phyloP scores from a whole-genome alignment of 1,140 invertebrate genomes.

The Lutraria rhynchaena region DNA sequence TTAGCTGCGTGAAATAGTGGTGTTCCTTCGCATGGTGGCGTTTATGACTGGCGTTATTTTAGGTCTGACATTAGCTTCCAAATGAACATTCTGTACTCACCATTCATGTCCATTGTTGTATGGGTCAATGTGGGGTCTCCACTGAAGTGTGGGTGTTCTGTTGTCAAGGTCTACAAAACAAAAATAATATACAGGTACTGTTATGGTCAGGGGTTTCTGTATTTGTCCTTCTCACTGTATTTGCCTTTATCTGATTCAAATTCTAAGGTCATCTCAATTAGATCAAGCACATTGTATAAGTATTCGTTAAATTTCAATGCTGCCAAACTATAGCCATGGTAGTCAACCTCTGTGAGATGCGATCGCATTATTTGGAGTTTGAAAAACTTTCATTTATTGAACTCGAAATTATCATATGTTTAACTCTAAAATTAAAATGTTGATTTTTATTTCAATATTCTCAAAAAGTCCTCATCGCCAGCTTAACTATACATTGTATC shows the following conservation, averaged over 20 bases:
- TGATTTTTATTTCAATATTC: too few species aligned
- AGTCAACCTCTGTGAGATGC: not conserved
- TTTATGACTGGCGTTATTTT: too few species aligned
- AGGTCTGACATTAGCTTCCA: too few species aligned
- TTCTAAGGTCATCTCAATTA: not conserved
- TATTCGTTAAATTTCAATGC: not conserved
- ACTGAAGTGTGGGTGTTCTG: not conserved
- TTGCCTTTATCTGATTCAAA: not conserved
- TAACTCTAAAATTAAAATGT: not conserved
- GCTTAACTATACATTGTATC: too few species aligned
- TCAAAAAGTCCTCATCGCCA: too few species aligned
- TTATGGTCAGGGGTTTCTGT: not conserved
- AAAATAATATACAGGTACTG: not conserved
- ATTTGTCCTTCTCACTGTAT: not conserved
- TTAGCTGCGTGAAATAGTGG: too few species aligned
- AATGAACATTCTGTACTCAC: too few species aligned
- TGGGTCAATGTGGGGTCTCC: not conserved
- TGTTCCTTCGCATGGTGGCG: too few species aligned
- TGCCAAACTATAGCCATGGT: not conserved
- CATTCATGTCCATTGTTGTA: constrained; percentile 28
- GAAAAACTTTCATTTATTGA: too few species aligned
- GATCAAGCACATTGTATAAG: not conserved
- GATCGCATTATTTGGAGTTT: too few species aligned
- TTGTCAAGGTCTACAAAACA: constrained; percentile 24
- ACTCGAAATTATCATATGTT: too few species aligned